Evolutionary conservation across 2,113 vertebrate genomes (phyloP).

Genomic region (Rhinolophus sinicus): DNA sequence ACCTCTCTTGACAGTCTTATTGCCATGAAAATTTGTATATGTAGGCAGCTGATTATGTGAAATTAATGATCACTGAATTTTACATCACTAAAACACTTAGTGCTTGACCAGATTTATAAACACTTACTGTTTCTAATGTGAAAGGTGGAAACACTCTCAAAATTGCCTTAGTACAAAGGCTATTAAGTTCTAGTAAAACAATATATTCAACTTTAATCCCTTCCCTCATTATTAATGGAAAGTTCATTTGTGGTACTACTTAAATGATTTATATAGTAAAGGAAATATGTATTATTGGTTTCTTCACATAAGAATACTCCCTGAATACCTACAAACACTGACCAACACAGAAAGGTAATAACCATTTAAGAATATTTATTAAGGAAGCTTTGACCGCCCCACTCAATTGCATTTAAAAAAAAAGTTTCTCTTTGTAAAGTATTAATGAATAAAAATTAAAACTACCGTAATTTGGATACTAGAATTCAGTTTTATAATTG

Average conservation of each 20-base stretch:
- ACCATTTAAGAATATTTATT: background rate
- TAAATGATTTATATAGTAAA: background rate
- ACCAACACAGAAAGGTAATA: background rate
- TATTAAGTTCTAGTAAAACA: background rate
- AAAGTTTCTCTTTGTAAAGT: background rate
- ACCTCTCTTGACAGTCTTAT: background rate
- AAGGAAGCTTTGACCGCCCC: background rate
- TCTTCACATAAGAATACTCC: background rate
- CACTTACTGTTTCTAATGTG: background rate
- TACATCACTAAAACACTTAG: background rate
- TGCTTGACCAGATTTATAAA: background rate
- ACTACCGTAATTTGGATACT: background rate
- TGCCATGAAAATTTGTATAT: background rate
- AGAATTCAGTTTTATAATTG: slow-evolving; percentile 24
- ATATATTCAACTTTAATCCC: background rate
- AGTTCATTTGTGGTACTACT: background rate
- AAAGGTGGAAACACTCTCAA: background rate
- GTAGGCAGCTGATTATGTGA: background rate
- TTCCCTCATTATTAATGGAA: background rate
- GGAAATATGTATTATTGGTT: background rate
- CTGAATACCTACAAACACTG: background rate
- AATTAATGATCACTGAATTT: background rate
- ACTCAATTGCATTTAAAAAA: too few relatives aligned
- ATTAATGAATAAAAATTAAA: background rate
- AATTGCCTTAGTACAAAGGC: background rate